These are phyloP conservation scores for Lingula anatina DNA, from an alignment of 2,888 invertebrate genomes.

Conservation along the genomic window DNA sequence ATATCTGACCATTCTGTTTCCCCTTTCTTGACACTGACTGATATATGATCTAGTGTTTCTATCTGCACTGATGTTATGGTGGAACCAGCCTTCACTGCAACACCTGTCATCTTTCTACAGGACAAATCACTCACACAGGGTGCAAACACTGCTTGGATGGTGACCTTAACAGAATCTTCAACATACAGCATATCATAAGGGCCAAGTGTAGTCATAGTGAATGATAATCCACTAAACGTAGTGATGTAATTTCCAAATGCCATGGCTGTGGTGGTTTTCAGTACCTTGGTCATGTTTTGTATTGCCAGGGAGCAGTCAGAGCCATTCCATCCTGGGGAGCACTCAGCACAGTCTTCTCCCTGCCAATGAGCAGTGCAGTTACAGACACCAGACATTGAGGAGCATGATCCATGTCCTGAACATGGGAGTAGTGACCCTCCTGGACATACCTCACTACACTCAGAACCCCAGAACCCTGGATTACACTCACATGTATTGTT, in stretches of 20 bases:
- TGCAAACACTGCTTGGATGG: constrained; percentile 19
- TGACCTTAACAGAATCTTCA: constrained; percentile 2
- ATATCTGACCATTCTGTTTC: too few species aligned
- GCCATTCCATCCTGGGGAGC: constrained; percentile 24
- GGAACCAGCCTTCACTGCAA: constrained; percentile 11
- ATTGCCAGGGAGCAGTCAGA: constrained; percentile 21
- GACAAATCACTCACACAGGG: constrained; percentile 17
- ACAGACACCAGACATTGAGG: constrained; percentile 13
- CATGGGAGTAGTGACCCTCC: constrained; percentile 17
- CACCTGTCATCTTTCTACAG: constrained; percentile 18
- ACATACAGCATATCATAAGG: constrained; percentile 14
- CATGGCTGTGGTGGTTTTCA: background rate
- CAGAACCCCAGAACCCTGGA: constrained; percentile 1
- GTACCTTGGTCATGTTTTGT: constrained; percentile 3
- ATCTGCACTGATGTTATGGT: too few species aligned
- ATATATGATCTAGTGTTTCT: too few species aligned
- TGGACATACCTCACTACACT: constrained; percentile 14
- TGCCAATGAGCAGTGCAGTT: constrained; percentile 20
- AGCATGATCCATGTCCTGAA: constrained; percentile 19
- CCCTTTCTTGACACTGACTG: too few species aligned
- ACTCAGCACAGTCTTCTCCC: constrained; percentile 12
- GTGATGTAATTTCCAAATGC: constrained; percentile 18
- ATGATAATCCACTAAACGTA: constrained; percentile 18
- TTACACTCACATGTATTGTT: constrained; percentile 2
- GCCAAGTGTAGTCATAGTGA: constrained; percentile 15